phyloP scores from a whole-genome alignment of 2,888 invertebrate genomes.

The Thera obeliscata region DNA sequence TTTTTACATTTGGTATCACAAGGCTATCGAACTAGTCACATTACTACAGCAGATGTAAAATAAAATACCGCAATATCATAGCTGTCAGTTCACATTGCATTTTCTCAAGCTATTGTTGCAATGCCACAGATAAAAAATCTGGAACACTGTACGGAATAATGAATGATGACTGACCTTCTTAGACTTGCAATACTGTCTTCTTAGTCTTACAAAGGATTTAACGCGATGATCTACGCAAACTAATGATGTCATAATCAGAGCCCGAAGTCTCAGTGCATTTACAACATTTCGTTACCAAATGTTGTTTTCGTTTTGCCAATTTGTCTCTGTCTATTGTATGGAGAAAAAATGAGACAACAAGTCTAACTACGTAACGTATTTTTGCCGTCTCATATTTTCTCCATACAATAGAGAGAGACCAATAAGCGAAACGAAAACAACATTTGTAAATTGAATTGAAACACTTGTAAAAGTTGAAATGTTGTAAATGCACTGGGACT shows the following conservation, averaged over 20 bases:
- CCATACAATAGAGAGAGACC: no score
- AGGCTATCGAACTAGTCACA: slow-evolving; percentile 7
- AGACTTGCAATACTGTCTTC: slow-evolving; percentile 12
- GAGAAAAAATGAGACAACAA: no score
- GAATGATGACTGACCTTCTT: slow-evolving; percentile 27
- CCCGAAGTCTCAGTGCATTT: no score
- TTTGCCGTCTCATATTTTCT: no score
- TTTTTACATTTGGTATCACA: background rate
- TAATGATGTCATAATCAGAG: background rate
- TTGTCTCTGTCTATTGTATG: no score
- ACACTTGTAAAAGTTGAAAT: no score
- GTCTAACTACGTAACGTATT: no score
- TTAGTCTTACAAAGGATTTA: background rate
- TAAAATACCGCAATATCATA: slow-evolving; percentile 22
- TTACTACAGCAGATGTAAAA: slow-evolving; percentile 22
- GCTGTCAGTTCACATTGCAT: slow-evolving; percentile 32
- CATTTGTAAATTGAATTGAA: no score
- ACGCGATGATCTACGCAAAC: background rate
- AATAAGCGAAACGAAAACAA: no score
- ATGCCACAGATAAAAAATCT: slow-evolving; percentile 38
- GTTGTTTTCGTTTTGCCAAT: no score
- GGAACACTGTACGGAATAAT: slow-evolving; percentile 34
- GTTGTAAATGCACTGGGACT: no score
- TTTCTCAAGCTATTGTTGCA: slow-evolving; percentile 44
- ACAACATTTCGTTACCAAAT: no score